phyloP scores from a whole-genome alignment of 2,113 vertebrate genomes.

The Pithys albifrons region DNA sequence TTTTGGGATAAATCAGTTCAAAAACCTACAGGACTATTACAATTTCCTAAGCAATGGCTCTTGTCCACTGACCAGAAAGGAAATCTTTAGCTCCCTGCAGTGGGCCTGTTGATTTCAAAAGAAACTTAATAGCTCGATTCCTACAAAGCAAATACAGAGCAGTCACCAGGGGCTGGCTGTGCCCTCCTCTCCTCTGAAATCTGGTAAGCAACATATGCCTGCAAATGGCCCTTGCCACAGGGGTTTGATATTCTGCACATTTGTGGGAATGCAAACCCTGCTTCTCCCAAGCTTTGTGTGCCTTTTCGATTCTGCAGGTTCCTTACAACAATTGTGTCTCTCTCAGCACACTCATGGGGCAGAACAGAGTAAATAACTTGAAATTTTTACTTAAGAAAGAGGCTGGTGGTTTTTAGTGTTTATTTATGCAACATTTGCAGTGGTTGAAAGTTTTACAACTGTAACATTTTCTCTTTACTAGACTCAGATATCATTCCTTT shows the following conservation, averaged over 20 bases:
- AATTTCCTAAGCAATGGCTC: not conserved
- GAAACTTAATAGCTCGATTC: conserved; percentile 10
- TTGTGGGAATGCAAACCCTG: not conserved
- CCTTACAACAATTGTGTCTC: not conserved
- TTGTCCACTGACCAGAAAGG: conserved; percentile 14
- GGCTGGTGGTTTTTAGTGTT: not conserved
- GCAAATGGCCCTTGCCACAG: conserved; percentile 7
- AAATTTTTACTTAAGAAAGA: not conserved
- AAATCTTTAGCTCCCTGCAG: conserved; percentile 9
- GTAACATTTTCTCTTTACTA: not conserved
- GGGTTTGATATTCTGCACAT: not conserved
- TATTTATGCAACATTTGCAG: not conserved
- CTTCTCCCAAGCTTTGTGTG: not conserved
- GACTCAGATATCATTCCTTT: not conserved
- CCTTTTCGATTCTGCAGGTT: not conserved
- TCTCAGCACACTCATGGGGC: not conserved
- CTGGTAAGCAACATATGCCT: not conserved
- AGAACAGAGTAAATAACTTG: not conserved
- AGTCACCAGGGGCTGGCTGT: not conserved
- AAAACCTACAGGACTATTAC: not conserved
- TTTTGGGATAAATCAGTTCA: not conserved
- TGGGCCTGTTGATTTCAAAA: conserved; percentile 21
- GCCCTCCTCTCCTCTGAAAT: not conserved
- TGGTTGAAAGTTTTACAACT: not conserved
- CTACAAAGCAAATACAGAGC: conserved; percentile 25